These are phyloP conservation scores for Rhabdomys pumilio DNA, from an alignment of 2,797 vertebrate species.

Conservation along the genomic window DNA sequence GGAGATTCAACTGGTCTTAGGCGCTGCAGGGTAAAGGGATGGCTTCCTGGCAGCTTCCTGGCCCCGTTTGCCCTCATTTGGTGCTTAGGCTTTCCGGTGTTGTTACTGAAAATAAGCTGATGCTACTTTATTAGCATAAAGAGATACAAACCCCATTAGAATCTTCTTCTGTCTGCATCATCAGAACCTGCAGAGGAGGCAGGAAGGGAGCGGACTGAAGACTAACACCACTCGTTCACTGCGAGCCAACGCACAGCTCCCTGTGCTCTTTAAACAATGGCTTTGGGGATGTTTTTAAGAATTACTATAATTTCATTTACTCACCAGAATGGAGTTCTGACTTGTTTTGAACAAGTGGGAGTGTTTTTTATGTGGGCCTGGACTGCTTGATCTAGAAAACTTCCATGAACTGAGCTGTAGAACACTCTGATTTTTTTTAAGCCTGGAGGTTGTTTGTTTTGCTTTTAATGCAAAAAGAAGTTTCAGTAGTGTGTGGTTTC, in stretches of 20 bases:
- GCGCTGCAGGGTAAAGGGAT: conserved; percentile 86
- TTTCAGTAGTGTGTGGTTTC: neutral
- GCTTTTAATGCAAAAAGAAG: neutral
- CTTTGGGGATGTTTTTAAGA: neutral
- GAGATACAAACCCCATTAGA: conserved; percentile 85
- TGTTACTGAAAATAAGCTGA: conserved; percentile 84
- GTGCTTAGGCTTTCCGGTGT: conserved; percentile 81
- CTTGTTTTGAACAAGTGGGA: neutral
- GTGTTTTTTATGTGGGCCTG: conserved; percentile 64
- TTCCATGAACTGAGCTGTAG: conserved; percentile 54
- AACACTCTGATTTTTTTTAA: conserved; percentile 22
- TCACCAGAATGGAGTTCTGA: neutral
- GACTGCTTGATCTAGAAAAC: conserved; percentile 38
- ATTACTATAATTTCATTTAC: conserved; percentile 38
- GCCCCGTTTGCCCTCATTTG: conserved; percentile 86
- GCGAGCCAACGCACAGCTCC: neutral
- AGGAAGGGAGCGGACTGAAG: neutral
- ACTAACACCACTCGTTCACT: neutral
- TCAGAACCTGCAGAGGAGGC: conserved; percentile 59
- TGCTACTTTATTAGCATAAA: conserved; percentile 85
- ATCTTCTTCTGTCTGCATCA: conserved; percentile 61
- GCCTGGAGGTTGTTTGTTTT: neutral
- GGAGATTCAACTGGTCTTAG: conserved; percentile 79
- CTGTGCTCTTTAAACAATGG: neutral
- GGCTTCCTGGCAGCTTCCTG: conserved; percentile 77